Conservation (phyloP, 2,113 vertebrate species). For the Chloropsis hardwickii region DNA sequence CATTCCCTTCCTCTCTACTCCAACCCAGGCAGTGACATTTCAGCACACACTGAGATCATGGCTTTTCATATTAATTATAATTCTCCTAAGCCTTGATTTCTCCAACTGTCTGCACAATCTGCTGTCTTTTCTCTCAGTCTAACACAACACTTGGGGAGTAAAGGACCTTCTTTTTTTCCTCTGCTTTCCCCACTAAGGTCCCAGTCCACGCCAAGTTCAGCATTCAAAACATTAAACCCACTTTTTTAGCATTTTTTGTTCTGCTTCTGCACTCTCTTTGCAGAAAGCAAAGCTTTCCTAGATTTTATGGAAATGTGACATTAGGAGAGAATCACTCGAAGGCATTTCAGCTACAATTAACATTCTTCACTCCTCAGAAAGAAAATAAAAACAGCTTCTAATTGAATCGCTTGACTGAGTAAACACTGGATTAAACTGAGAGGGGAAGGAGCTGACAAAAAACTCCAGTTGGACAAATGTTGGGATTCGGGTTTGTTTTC, state of each 20-base stretch:
- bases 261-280: neutral
- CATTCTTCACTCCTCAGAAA: slow-evolving; percentile 37
- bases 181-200: neutral
- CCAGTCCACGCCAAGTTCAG: neutral
- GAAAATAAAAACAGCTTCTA: slow-evolving; percentile 56
- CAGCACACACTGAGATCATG: neutral
- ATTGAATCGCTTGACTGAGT: slow-evolving; percentile 41
- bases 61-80: neutral
- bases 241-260: neutral
- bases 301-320: slow-evolving; percentile 71
- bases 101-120: slow-evolving; percentile 13
- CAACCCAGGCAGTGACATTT: neutral
- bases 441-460: neutral
- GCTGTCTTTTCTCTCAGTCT: neutral
- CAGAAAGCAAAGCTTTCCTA: slow-evolving; percentile 1
- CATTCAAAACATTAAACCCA: neutral
- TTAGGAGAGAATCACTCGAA: slow-evolving; percentile 58
- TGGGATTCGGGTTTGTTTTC: neutral
- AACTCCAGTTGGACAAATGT: neutral
- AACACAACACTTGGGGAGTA: neutral
- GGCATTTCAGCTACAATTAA: slow-evolving; percentile 67
- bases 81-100: neutral
- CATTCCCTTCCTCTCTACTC: neutral
- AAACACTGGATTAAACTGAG: slow-evolving; percentile 25
- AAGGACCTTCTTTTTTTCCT: neutral